These are phyloP conservation scores for Asarcornis scutulata DNA, from an alignment of 2,113 vertebrate species.

Conservation along the genomic window DNA sequence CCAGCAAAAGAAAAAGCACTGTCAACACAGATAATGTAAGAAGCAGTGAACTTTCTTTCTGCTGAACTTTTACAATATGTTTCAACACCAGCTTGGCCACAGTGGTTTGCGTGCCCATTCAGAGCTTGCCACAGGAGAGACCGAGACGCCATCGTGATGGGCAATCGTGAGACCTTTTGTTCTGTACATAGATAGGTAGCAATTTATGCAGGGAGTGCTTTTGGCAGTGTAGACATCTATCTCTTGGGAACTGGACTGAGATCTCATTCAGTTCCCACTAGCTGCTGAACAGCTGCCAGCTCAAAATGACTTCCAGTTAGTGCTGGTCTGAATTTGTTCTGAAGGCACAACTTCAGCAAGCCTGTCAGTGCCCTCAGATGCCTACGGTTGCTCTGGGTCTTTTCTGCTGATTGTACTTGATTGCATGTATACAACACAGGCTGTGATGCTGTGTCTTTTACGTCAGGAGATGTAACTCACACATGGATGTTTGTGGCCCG, in stretches of 20 bases:
- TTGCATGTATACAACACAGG: not conserved
- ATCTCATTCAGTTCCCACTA: constrained; percentile 1
- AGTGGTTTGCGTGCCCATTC: not conserved
- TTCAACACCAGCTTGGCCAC: not conserved
- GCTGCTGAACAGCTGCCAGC: constrained; percentile 35
- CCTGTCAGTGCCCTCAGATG: not conserved
- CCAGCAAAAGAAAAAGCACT: not conserved
- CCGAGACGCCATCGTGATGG: not conserved
- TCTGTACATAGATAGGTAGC: not conserved
- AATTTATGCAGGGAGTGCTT: not conserved
- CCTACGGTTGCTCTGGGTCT: not conserved
- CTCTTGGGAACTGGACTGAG: not conserved
- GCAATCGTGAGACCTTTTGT: not conserved
- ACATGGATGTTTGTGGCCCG: not conserved
- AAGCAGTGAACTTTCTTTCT: accelerated
- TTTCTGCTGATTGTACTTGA: not conserved
- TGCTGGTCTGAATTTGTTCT: not conserved
- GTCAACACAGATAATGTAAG: not conserved
- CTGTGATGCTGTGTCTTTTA: not conserved
- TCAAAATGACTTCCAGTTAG: not conserved
- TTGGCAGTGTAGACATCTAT: not conserved
- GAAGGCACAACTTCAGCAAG: not conserved
- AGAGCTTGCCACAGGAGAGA: not conserved
- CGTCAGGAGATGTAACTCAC: not conserved
- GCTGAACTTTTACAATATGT: not conserved